Evolutionary conservation across 2,113 vertebrate genomes (phyloP).

Genomic region (Argyrosomus japonicus): DNA sequence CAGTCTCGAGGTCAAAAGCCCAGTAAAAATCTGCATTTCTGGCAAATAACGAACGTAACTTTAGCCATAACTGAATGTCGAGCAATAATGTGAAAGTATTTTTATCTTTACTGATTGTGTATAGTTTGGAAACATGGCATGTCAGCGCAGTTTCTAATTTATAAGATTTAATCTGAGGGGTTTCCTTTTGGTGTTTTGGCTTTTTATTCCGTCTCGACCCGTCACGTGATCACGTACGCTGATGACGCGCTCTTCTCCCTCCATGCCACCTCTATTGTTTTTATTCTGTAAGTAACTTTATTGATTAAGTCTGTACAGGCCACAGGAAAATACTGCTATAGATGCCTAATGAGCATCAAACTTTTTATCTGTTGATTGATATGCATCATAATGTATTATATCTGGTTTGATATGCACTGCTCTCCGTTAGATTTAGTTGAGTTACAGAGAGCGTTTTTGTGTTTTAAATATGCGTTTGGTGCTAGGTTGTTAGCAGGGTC

Average conservation of each 20-base stretch:
- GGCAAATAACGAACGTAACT: constrained; percentile 80
- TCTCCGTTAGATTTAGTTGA: constrained; percentile 90
- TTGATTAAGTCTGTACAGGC: constrained; percentile 87
- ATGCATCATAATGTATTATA: constrained; percentile 91
- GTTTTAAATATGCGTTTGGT: constrained; percentile 88
- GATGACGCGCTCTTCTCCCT: constrained; percentile 63
- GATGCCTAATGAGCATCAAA: constrained; percentile 87
- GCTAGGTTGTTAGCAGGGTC: constrained; percentile 88
- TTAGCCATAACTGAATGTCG: constrained; percentile 94
- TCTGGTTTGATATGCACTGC: constrained; percentile 89
- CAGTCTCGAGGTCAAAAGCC: constrained; percentile 88
- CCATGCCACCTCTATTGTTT: constrained; percentile 74
- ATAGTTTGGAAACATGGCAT: constrained; percentile 91
- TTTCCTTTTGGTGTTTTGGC: constrained; percentile 55
- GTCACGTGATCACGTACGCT: constrained; percentile 87
- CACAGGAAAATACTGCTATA: constrained; percentile 87
- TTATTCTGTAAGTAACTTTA: constrained; percentile 88
- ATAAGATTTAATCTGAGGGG: constrained; percentile 73
- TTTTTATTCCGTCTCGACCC: constrained; percentile 85
- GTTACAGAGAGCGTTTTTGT: constrained; percentile 89
- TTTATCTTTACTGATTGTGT: constrained; percentile 87
- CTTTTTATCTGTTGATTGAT: constrained; percentile 90
- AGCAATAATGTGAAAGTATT: constrained; percentile 93
- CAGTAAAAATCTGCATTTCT: constrained; percentile 64
- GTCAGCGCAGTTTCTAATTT: constrained; percentile 90